Conservation (phyloP, 2,888 invertebrate species). For the Acanthoscelides obtectus region DNA sequence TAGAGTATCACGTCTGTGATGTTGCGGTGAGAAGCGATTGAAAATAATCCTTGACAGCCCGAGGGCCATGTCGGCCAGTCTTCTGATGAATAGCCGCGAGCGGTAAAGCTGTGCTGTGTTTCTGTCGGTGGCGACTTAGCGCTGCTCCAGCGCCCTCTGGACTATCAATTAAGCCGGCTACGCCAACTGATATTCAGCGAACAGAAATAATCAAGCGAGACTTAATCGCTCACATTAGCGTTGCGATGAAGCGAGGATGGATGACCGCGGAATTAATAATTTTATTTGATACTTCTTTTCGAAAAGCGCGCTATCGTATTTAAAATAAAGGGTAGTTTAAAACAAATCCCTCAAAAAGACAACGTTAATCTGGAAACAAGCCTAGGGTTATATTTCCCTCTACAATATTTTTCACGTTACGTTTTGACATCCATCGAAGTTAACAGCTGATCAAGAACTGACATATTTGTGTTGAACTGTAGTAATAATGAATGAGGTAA, state of each 20-base stretch:
- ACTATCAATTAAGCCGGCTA: not conserved
- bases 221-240: not conserved
- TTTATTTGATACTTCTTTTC: too few species aligned
- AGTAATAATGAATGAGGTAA: too few species aligned
- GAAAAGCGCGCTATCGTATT: too few species aligned
- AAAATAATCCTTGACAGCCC: not conserved
- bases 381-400: too few species aligned
- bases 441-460: too few species aligned
- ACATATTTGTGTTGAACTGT: too few species aligned
- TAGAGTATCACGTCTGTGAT: not conserved
- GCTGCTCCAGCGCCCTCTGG: not conserved
- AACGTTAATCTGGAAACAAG: too few species aligned
- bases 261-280: too few species aligned
- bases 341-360: too few species aligned
- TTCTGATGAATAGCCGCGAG: not conserved
- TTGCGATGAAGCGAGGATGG: not conserved
- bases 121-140: not conserved
- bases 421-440: too few species aligned
- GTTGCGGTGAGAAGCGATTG: not conserved
- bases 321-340: too few species aligned
- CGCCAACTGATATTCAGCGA: not conserved
- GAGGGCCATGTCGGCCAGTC: not conserved
- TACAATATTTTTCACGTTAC: too few species aligned
- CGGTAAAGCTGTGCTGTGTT: not conserved
- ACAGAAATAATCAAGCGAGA: not conserved